Conservation (phyloP, 2,113 vertebrate genomes). For the Microtus oregoni region DNA sequence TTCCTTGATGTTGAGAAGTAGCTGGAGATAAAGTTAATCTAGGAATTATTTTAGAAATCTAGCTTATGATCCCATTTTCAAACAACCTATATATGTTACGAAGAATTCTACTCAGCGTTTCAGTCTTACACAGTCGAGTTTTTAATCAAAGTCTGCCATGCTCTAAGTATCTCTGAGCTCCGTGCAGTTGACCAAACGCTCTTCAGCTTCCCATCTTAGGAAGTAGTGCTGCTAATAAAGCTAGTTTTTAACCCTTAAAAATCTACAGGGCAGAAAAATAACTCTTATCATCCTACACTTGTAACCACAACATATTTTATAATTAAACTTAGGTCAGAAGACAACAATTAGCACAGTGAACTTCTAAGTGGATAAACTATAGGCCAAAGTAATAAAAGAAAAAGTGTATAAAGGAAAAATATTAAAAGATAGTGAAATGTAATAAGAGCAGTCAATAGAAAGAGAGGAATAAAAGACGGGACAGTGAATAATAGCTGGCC, state of each 20-base stretch:
- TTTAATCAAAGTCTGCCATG: constrained; percentile 36
- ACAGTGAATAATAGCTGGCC: not conserved
- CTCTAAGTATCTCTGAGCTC: not conserved
- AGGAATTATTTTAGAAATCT: not conserved
- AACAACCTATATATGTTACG: constrained; percentile 31
- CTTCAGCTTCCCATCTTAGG: constrained; percentile 40
- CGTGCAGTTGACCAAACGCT: constrained; percentile 23
- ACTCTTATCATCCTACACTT: constrained; percentile 19
- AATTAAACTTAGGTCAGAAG: constrained; percentile 30
- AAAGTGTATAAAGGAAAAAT: not conserved
- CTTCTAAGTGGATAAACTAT: not conserved
- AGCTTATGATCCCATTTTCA: constrained; percentile 29
- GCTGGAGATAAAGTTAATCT: constrained; percentile 43
- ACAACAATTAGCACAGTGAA: constrained; percentile 39
- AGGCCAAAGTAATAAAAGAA: not conserved
- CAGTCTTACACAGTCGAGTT: not conserved
- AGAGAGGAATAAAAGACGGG: constrained; percentile 37
- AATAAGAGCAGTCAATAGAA: not conserved
- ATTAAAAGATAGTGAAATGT: not conserved
- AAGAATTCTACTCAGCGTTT: constrained; percentile 29
- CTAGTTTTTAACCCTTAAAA: not conserved
- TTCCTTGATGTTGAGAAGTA: not conserved
- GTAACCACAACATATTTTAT: not conserved
- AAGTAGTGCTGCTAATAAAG: constrained; percentile 41
- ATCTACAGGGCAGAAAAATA: constrained; percentile 30